These are phyloP conservation scores for Drosophila dives DNA, from an alignment of 2,888 invertebrate species.

Conservation along the genomic window DNA sequence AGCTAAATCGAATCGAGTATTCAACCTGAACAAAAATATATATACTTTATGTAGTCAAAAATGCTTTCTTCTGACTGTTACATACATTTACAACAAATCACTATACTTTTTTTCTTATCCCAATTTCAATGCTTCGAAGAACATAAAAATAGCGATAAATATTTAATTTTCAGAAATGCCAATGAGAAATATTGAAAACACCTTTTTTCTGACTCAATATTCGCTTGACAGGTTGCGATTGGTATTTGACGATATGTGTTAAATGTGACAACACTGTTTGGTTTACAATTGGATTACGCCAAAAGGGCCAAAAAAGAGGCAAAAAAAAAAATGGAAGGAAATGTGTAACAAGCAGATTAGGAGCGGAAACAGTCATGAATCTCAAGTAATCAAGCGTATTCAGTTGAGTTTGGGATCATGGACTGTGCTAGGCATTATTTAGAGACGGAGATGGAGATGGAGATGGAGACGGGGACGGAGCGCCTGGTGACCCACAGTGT, in stretches of 20 bases:
- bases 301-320: neutral
- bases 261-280: neutral
- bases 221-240: neutral
- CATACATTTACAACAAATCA: no score
- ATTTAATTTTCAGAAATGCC: no score
- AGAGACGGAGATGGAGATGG: neutral
- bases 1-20: no score
- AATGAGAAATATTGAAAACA: neutral
- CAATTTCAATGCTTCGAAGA: no score
- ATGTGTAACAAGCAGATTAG: slow-evolving; percentile 5
- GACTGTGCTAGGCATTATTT: neutral
- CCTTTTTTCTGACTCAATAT: neutral
- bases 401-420: slow-evolving; percentile 5
- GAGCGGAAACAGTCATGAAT: slow-evolving; percentile 12
- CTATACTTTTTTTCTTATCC: no score
- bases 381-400: slow-evolving; percentile 27
- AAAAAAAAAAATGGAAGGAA: neutral
- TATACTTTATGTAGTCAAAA: no score
- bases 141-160: neutral
- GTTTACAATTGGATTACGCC: neutral
- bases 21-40: no score
- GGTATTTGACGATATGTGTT: neutral
- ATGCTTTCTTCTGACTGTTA: no score
- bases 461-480: neutral
- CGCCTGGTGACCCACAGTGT: slow-evolving; percentile 1